These are phyloP conservation scores for Leucopternis melanops DNA, from an alignment of 2,113 vertebrate genomes.

Conservation along the genomic window DNA sequence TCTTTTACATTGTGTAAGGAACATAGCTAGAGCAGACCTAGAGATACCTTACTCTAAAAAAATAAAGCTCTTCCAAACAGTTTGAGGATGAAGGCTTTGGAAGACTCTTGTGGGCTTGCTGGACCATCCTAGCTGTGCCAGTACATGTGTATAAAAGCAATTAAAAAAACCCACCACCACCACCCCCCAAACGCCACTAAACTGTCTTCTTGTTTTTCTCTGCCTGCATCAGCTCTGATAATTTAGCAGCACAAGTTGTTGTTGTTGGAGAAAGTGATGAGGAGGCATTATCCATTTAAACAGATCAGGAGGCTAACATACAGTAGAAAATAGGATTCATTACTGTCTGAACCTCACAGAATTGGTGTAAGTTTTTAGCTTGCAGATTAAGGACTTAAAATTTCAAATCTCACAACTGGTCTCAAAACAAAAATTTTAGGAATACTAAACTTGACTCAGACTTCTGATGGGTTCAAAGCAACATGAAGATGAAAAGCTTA, in stretches of 20 bases:
- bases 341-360: background rate
- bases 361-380: background rate
- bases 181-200: too few relatives aligned
- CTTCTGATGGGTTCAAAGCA: too few relatives aligned
- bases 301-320: background rate
- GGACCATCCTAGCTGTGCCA: background rate
- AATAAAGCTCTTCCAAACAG: background rate
- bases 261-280: background rate
- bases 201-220: background rate
- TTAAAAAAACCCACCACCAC: background rate
- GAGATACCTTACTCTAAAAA: background rate
- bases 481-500: too few relatives aligned
- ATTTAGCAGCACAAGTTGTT: background rate
- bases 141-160: background rate
- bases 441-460: background rate
- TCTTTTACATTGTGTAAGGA: background rate
- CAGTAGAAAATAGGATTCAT: background rate
- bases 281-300: background rate
- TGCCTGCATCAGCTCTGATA: background rate
- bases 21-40: background rate
- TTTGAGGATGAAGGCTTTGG: background rate
- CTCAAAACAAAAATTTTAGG: background rate
- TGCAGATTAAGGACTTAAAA: background rate
- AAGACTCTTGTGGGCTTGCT: rapidly evolving
- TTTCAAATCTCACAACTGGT: background rate